Percentiles rank a stretch among this genome's conserved stretches.
Evolutionary conservation across 2,797 vertebrate genomes (phyloP).

Genomic region (Acipenser ruthenus): DNA sequence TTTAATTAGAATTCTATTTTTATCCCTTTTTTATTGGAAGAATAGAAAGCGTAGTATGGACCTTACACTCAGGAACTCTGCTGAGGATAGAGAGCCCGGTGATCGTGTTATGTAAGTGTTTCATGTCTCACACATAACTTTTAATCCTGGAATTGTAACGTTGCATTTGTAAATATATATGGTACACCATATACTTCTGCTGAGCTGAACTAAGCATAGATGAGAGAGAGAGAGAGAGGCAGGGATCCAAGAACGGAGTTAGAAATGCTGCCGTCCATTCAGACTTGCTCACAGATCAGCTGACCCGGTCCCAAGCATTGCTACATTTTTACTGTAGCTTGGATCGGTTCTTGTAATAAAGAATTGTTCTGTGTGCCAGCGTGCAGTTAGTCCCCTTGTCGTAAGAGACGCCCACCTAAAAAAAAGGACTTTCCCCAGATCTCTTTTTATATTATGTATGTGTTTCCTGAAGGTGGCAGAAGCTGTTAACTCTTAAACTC

Average conservation of each 20-base stretch:
- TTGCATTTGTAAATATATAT: conserved; percentile 42
- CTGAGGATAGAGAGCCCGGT: conserved; percentile 38
- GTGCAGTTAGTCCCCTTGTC: too few species aligned
- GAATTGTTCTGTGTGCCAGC: too few species aligned
- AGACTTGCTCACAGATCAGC: not conserved
- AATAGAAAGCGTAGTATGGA: conserved; percentile 37
- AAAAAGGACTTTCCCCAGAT: too few species aligned
- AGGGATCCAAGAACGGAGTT: conserved; percentile 30
- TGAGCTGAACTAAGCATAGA: conserved; percentile 12
- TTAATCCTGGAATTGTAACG: conserved; percentile 29
- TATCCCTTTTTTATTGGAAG: conserved; percentile 21
- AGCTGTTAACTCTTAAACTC: too few species aligned
- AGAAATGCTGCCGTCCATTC: conserved; percentile 33
- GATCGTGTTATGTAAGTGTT: conserved; percentile 30
- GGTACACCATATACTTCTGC: conserved; percentile 32
- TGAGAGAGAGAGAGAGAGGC: conserved; percentile 18
- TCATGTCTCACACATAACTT: conserved; percentile 23
- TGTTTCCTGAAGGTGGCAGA: too few species aligned
- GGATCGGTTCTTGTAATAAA: too few species aligned
- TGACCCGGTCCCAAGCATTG: too few species aligned
- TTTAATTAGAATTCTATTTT: not conserved
- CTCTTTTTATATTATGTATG: too few species aligned
- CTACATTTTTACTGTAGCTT: too few species aligned
- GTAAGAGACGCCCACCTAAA: too few species aligned
- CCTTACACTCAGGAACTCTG: conserved; percentile 52